These are phyloP conservation scores for Eulithis testata DNA, from an alignment of 2,888 invertebrate species.

Conservation along the genomic window DNA sequence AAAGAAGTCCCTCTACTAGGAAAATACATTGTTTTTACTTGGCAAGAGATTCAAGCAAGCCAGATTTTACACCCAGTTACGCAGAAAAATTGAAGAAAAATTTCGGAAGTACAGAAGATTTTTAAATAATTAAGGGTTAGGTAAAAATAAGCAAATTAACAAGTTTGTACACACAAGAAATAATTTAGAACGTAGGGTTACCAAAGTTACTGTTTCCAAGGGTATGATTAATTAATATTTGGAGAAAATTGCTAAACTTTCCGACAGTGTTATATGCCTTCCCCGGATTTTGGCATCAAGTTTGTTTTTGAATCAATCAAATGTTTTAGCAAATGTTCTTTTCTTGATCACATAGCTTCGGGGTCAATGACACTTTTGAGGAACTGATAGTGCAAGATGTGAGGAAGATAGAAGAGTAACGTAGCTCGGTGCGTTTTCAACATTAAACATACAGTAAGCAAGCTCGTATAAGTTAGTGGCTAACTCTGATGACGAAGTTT, in stretches of 20 bases:
- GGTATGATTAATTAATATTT: conserved; percentile 16
- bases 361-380: not conserved
- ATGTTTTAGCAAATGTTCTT: not conserved
- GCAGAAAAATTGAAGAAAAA: not conserved
- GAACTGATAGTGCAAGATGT: not conserved
- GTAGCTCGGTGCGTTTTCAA: not conserved
- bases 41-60: not conserved
- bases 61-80: not conserved
- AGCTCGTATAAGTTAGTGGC: no score
- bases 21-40: no score
- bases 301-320: conserved; percentile 1
- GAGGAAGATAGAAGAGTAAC: not conserved
- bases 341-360: not conserved
- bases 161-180: conserved; percentile 27
- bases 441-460: not conserved
- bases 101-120: not conserved
- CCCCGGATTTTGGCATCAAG: conserved; percentile 2
- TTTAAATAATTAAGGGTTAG: conserved; percentile 4
- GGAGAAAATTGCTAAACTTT: conserved; percentile 6
- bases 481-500: no score
- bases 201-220: conserved; percentile 18
- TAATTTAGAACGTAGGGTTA: conserved; percentile 6
- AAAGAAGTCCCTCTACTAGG: no score
- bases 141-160: conserved; percentile 7
- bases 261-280: not conserved